Percentiles rank a stretch among this genome's conserved stretches.
Evolutionary conservation across 2,797 vertebrate species (phyloP).

Genomic region (Pygocentrus nattereri): DNA sequence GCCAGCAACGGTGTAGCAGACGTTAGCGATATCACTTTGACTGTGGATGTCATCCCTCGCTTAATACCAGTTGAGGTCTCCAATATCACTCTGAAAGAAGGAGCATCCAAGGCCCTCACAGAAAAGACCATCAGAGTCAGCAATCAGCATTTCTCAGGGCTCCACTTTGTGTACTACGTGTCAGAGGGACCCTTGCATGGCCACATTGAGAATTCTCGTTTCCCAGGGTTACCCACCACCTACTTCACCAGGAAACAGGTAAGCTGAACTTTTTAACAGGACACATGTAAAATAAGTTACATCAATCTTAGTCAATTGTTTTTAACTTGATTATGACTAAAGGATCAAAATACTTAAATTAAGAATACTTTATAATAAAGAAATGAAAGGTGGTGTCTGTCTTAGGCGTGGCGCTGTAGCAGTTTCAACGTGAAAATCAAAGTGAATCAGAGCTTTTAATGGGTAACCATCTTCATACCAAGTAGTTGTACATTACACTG

Average conservation of each 20-base stretch:
- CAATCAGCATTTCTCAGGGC: constrained; percentile 83
- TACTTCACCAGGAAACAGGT: constrained; percentile 91
- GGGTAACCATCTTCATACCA: neutral
- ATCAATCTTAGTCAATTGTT: neutral
- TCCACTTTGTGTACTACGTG: constrained; percentile 86
- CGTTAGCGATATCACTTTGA: constrained; percentile 77
- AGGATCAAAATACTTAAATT: too few relatives aligned
- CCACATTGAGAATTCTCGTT: constrained; percentile 82
- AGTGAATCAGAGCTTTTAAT: constrained; percentile 1
- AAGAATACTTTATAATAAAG: too few relatives aligned
- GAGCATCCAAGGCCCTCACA: constrained; percentile 81
- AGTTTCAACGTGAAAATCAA: neutral
- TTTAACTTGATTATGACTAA: too few relatives aligned
- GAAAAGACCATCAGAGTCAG: constrained; percentile 82
- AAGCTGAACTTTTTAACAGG: constrained; percentile 36
- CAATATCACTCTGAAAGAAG: constrained; percentile 88
- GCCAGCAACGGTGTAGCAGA: constrained; percentile 82
- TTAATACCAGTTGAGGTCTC: constrained; percentile 84
- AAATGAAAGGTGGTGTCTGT: too few relatives aligned
- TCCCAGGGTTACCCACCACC: constrained; percentile 79
- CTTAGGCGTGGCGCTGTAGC: neutral
- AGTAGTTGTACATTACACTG: constrained; percentile 12
- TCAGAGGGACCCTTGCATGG: constrained; percentile 82
- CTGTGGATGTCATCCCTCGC: constrained; percentile 84
- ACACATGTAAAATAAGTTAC: neutral